Conservation (phyloP, 2,888 invertebrate species). For the Disparrhopalites patrizii region DNA sequence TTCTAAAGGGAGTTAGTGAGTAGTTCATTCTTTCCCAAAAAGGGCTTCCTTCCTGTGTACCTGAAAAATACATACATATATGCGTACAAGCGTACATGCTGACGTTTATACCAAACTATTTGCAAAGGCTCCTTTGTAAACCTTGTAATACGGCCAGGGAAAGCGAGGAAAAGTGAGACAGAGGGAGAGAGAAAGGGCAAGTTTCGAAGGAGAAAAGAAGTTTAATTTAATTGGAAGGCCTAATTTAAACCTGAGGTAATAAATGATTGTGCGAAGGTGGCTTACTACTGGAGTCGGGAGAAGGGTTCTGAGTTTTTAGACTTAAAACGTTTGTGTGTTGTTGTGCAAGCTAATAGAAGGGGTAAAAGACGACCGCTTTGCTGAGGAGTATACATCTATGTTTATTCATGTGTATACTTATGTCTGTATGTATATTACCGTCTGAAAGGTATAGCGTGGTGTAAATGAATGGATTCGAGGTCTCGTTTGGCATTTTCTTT, state of each 20-base stretch:
- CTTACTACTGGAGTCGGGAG: too few relatives aligned
- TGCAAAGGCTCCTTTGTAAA: too few relatives aligned
- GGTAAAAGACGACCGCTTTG: too few relatives aligned
- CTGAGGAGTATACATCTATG: too few relatives aligned
- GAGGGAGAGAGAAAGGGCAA: too few relatives aligned
- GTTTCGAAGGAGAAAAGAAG: slow-evolving; percentile 20
- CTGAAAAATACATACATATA: neutral
- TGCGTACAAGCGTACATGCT: too few relatives aligned
- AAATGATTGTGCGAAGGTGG: neutral
- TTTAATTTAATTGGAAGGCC: slow-evolving; percentile 28
- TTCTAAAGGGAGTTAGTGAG: slow-evolving; percentile 5
- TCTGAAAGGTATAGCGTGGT: neutral
- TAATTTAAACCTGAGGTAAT: slow-evolving; percentile 24
- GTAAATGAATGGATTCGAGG: slow-evolving; percentile 1
- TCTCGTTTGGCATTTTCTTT: too few relatives aligned
- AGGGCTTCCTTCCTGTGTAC: neutral
- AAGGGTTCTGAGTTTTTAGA: slow-evolving; percentile 1
- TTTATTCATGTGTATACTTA: too few relatives aligned
- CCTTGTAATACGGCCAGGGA: too few relatives aligned
- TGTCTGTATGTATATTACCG: neutral
- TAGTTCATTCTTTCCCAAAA: neutral
- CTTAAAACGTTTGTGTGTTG: neutral
- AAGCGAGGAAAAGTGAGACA: too few relatives aligned
- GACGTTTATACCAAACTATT: too few relatives aligned
- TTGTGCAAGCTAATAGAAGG: too few relatives aligned